Conservation (phyloP, 1,140 invertebrate species). For the Cherax quadricarinatus region DNA sequence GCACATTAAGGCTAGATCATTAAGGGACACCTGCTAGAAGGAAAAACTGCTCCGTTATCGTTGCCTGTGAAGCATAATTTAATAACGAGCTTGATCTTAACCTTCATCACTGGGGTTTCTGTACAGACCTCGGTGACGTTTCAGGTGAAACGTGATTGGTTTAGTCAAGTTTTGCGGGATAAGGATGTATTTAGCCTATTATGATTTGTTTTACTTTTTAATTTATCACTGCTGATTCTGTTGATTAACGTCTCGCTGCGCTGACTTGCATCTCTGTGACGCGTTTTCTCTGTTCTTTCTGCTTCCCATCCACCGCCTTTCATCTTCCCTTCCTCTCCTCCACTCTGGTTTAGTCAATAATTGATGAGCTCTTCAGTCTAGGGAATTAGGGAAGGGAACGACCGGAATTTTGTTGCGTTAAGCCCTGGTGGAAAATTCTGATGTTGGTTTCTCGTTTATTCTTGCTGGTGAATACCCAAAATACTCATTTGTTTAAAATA, state of each 20-base stretch:
- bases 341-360: neutral
- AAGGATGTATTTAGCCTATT: too few species aligned
- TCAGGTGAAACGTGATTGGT: too few species aligned
- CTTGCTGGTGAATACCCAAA: neutral
- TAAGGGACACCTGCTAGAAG: too few species aligned
- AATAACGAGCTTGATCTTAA: too few species aligned
- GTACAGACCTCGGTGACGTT: too few species aligned
- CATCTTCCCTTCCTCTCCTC: constrained; percentile 1
- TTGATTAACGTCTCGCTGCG: too few species aligned
- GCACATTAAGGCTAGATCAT: too few species aligned
- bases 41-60: too few species aligned
- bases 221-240: neutral
- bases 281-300: neutral
- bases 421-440: neutral
- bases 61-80: too few species aligned
- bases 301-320: neutral
- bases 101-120: too few species aligned
- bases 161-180: too few species aligned
- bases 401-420: constrained; percentile 11
- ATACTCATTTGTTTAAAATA: neutral
- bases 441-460: constrained; percentile 1
- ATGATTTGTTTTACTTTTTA: too few species aligned
- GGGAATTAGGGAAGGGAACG: constrained; percentile 5
- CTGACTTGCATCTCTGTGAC: neutral
- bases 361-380: neutral